Evolutionary conservation across 2,888 invertebrate genomes (phyloP), one percentile per base, ranked within the genome.

Genomic region (Amiota minor): DNA sequence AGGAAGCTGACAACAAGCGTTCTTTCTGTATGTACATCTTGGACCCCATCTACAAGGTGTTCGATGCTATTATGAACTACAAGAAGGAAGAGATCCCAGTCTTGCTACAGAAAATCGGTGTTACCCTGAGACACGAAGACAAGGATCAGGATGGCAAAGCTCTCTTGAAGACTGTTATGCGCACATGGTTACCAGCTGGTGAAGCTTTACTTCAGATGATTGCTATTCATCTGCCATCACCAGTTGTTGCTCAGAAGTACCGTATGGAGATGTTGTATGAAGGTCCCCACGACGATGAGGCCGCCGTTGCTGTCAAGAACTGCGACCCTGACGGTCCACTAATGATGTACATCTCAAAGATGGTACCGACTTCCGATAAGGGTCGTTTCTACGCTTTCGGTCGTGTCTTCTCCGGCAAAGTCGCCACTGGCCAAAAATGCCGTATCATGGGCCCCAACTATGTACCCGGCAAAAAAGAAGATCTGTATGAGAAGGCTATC

Each of bases 291-390:
- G 98, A 99, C 88, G 99, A 99, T 89, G 97, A 97, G 86, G 98
- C 97, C 76, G 98, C 98, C 81, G 82, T 97, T 79, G 97, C 96
- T 90, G 94, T 96, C 86, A 96, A 95, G 94, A 95, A 89, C 88
- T 99, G 99, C 89, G 98, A 99, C 91, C 95, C 99, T 14, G 95
- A 97, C 82, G 99, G 96, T 61, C 99, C 98, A 16, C 93, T 99
- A 74, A 99, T 99, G 98, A 99, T 99, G 99, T 99, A 99, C 93
- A 93, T 99, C 81, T 98, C 98, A 69, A 99, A 99, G 92, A 99
- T 99, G 99, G 99, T 99, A 90, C 99, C 99, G 81, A 99, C 99
- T 16, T 95, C 97, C 14, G 99, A 99, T 91, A 99, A 99, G 92
- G 99, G 99, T 77, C 96, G 99, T 89, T 99, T 99, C 95, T 99